A percentile compares a stretch with the other conserved stretches of the same genome.
phyloP scores from a whole-genome alignment of 2,113 vertebrate genomes.

The Osmerus mordax region DNA sequence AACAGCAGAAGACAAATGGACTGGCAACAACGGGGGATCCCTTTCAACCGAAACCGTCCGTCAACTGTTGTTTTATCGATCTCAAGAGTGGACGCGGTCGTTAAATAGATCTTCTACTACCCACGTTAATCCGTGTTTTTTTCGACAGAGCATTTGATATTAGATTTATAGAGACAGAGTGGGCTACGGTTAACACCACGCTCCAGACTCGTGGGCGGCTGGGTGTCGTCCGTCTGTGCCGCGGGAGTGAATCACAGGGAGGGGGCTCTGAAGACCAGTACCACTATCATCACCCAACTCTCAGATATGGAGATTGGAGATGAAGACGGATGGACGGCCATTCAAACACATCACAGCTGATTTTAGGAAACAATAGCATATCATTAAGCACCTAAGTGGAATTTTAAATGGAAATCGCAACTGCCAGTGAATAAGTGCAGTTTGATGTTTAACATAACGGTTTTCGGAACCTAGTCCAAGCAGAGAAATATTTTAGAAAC shows the following conservation, averaged over 20 bases:
- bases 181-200: slow-evolving; percentile 17
- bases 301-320: slow-evolving; percentile 47
- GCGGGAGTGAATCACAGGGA: neutral
- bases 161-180: slow-evolving; percentile 23
- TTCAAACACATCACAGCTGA: slow-evolving; percentile 44
- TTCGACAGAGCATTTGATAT: slow-evolving; percentile 31
- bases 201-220: slow-evolving; percentile 65
- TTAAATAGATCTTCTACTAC: slow-evolving; percentile 11
- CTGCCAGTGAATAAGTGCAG: neutral
- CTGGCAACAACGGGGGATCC: slow-evolving; percentile 47
- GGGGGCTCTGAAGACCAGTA: slow-evolving; percentile 38
- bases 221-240: slow-evolving; percentile 59
- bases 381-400: slow-evolving; percentile 51
- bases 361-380: slow-evolving; percentile 9
- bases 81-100: slow-evolving; percentile 27
- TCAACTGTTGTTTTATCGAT: slow-evolving; percentile 29
- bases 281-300: slow-evolving; percentile 18
- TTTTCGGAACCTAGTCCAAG: slow-evolving; percentile 34
- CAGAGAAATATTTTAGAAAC: slow-evolving; percentile 48
- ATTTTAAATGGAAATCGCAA: slow-evolving; percentile 45
- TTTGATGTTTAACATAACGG: slow-evolving; percentile 36
- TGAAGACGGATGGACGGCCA: slow-evolving; percentile 38
- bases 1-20: slow-evolving; percentile 41
- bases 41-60: neutral
- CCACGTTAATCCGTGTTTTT: slow-evolving; percentile 7